Percentiles rank a stretch among this genome's conserved stretches.
These are phyloP conservation scores for Saimiri boliviensis DNA, from an alignment of 2,113 vertebrate species.

Conservation along the genomic window DNA sequence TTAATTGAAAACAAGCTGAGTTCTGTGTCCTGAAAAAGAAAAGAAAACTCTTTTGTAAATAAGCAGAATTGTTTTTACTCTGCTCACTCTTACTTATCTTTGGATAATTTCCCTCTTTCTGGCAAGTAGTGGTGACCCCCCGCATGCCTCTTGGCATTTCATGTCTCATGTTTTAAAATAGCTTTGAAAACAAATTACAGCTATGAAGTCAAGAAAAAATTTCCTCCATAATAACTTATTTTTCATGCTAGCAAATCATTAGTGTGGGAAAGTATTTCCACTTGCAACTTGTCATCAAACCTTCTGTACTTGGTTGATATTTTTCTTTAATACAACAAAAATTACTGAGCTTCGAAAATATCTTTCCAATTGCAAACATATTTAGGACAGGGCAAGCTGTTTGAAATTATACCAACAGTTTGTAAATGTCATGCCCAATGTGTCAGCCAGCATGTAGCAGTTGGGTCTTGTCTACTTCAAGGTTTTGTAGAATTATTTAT, in stretches of 20 bases:
- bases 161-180: slow-evolving; percentile 63
- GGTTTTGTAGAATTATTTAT: slow-evolving; percentile 68
- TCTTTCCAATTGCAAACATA: slow-evolving; percentile 73
- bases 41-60: slow-evolving; percentile 18
- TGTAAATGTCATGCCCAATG: slow-evolving; percentile 70
- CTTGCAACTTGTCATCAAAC: slow-evolving; percentile 51
- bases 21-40: slow-evolving; percentile 34
- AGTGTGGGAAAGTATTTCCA: slow-evolving; percentile 16
- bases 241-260: slow-evolving; percentile 54
- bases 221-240: slow-evolving; percentile 53
- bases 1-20: slow-evolving; percentile 54
- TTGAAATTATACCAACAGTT: slow-evolving; percentile 73
- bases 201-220: slow-evolving; percentile 54
- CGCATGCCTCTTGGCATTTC: slow-evolving; percentile 57
- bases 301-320: slow-evolving; percentile 57
- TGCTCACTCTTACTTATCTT: slow-evolving; percentile 60
- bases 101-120: slow-evolving; percentile 60
- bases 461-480: slow-evolving; percentile 61
- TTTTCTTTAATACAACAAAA: slow-evolving; percentile 73
- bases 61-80: slow-evolving; percentile 53
- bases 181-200: slow-evolving; percentile 72
- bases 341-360: slow-evolving; percentile 65
- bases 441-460: slow-evolving; percentile 68
- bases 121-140: slow-evolving; percentile 56
- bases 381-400: slow-evolving; percentile 77